Base-by-base conservation (phyloP, 2,113 vertebrate genomes). In the Herpailurus yagouaroundi region DNA sequence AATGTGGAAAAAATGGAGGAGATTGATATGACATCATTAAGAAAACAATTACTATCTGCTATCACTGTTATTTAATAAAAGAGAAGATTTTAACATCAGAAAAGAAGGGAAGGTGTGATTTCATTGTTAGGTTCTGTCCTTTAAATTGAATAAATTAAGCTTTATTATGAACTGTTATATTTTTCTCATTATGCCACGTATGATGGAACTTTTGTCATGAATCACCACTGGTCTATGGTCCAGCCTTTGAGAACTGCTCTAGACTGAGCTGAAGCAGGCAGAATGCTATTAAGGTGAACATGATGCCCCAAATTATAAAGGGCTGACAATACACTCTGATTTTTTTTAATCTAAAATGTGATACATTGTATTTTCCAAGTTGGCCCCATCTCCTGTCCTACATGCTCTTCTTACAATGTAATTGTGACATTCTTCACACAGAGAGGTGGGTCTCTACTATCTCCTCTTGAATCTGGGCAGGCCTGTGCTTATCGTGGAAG, bases 61-160 rank as follows among this genome's bases (percentile, higher is more conserved):
- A 11, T 81, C 8, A 52, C 74, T 91, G 2, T 95, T 33, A n/a
- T 94, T 89, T 96, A 86, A 79, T 64, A 64, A 92, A 91, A 91
- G 11, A 83, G 23, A 68, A 89, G 19, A 55, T 95, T 79, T 95
- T 96, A 45, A 94, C 0, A n/a, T 23, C 52, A 74, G 74, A 68
- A 74, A 93, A 84, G 29, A 45, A 45, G 41, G 45, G 27, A 93
- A 33, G 14, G 25, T 52, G 29, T 31, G 3, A 73, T 48, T 21
- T 83, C 36, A 83, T 27, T 66, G 12, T 86, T 82, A 79, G 74
- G 7, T 57, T 66, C 25, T 60, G 31, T 3, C 13, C 60, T 84
- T 68, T 69, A 82, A 85, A 33, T 36, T 55, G 69, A 83, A 74
- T 94, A 89, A 60, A 73, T 80, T 66, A 33, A 86, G 7, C n/a